phyloP scores from a whole-genome alignment of 2,113 vertebrate genomes.

The Ochotona curzoniae region DNA sequence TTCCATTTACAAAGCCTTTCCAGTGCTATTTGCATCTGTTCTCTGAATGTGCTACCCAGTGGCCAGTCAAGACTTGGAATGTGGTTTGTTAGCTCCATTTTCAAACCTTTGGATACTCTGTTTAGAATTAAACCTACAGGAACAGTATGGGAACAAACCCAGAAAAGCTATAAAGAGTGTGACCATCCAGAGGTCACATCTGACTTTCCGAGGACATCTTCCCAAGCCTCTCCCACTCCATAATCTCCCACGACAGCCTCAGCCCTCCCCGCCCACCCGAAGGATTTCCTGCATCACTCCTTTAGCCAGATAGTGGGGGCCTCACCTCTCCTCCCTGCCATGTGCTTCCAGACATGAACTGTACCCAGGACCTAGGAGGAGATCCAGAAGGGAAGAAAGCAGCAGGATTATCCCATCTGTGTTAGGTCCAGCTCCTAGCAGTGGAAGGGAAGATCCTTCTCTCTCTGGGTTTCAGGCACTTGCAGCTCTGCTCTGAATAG shows the following conservation, averaged over 20 bases:
- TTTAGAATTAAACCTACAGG: background rate
- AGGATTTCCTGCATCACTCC: background rate
- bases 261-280: too few species aligned
- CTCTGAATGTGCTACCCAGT: background rate
- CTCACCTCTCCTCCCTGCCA: background rate
- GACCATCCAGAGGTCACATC: background rate
- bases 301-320: background rate
- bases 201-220: background rate
- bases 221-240: background rate
- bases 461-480: background rate
- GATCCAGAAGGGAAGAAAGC: too few species aligned
- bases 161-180: background rate
- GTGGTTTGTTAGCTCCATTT: background rate
- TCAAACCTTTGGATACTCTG: background rate
- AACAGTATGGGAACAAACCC: constrained; percentile 1
- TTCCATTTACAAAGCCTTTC: background rate
- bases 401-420: background rate
- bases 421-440: background rate
- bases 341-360: background rate
- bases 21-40: background rate
- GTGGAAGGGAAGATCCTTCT: background rate
- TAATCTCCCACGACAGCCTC: background rate
- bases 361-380: background rate
- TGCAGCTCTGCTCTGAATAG: background rate
- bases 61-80: background rate